Base-by-base conservation (phyloP, 2,888 invertebrate species). In the Megaustenia siamemsis region DNA sequence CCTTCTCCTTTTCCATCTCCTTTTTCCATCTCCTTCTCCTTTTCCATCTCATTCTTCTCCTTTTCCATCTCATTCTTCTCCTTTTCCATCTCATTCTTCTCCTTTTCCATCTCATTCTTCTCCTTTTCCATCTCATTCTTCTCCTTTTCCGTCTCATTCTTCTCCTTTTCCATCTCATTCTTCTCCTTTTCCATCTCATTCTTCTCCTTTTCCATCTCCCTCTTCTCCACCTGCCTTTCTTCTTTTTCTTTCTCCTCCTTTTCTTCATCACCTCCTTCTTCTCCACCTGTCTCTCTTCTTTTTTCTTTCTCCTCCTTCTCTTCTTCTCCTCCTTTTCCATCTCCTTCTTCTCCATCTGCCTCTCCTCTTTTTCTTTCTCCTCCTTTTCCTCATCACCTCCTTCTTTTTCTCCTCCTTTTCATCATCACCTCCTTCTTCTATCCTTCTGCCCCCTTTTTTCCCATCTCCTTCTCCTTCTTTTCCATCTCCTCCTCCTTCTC, bases 61-160 rank as follows among this genome's bases (percentile, higher is more conserved):
- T 53, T 69, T 28, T 49, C 35, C 82, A 6, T 71, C 71, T 53
- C 71, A 24, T 53, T 28, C 68, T 43, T 32, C 68, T 53, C 49
- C 53, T 38, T 38, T 43, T 35, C 53, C 71, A 69, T 24, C 18
- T 49, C 49, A 21, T 49, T 49, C 18, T 49, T 18, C 18, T 38
- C 15, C 75, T 35, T 49, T 24, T 43, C 10, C 49, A 8, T 32
- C 49, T 12, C 49, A 6, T n/a, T 28, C 24, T 18, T 24, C 53
- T 21, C 3, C 38, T 24, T 76, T 5, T 49, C 12, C 49, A 18
- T 53, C 15, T 35, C 21, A 4, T 28, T 28, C 32, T 40, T 53
- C 18, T 40, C 6, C 12, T 49, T 76, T 5, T 49, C 45, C 35
- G 21, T 77, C 56, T 32, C 56, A 24, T 56, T 56, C 56, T 5